These are phyloP conservation scores for Xenopus petersii DNA, from an alignment of 2,797 vertebrate species.

Conservation along the genomic window DNA sequence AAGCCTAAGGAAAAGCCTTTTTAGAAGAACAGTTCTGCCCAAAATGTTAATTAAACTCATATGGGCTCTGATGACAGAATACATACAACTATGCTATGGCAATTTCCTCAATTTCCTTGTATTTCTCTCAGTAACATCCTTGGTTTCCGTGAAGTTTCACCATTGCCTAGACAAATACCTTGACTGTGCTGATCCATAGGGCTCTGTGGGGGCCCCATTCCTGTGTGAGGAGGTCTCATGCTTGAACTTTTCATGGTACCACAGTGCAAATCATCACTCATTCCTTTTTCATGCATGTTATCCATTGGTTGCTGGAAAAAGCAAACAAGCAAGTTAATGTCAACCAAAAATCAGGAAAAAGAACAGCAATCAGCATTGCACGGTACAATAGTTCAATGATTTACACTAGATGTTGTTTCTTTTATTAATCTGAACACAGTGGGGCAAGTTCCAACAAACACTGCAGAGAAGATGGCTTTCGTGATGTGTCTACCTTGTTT, in stretches of 20 bases:
- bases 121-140: too few species aligned
- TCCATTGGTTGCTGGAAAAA: constrained; percentile 79
- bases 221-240: constrained; percentile 90
- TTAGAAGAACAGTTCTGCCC: too few species aligned
- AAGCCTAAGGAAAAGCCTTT: too few species aligned
- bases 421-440: not conserved
- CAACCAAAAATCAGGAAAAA: not conserved
- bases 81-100: too few species aligned
- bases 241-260: constrained; percentile 86
- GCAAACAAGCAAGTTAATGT: constrained; percentile 14
- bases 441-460: constrained; percentile 8
- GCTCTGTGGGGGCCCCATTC: constrained; percentile 96
- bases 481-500: not conserved
- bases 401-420: not conserved
- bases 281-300: constrained; percentile 87
- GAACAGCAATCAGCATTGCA: not conserved
- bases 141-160: too few species aligned
- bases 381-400: not conserved
- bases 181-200: constrained; percentile 97
- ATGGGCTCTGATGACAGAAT: too few species aligned
- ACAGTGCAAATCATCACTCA: constrained; percentile 88
- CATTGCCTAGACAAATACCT: constrained; percentile 68
- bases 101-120: too few species aligned
- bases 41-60: too few species aligned
- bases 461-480: not conserved